These are phyloP conservation scores for Drosophila funebris DNA, from an alignment of 1,140 invertebrate genomes.

Conservation along the genomic window DNA sequence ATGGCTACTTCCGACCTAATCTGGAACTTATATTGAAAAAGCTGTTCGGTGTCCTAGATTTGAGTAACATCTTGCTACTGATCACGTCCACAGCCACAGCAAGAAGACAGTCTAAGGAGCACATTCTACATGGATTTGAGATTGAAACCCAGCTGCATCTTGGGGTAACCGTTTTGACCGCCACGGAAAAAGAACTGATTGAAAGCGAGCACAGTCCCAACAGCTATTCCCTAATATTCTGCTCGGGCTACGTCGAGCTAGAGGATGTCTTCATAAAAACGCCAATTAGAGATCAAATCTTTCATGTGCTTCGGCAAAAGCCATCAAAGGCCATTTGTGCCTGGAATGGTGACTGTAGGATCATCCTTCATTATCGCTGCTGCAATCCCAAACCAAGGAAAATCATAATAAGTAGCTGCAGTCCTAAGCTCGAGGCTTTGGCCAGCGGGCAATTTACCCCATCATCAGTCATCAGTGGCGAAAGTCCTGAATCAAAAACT, in stretches of 20 bases:
- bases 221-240: neutral
- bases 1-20: neutral
- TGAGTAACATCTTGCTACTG: neutral
- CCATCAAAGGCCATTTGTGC: neutral
- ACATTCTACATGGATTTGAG: conserved; percentile 1
- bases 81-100: neutral
- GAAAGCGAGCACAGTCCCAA: neutral
- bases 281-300: neutral
- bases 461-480: no score
- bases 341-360: neutral
- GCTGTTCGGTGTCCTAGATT: neutral
- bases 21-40: neutral
- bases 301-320: neutral
- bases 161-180: neutral
- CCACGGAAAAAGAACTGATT: neutral
- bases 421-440: no score
- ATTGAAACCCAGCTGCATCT: neutral
- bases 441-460: neutral
- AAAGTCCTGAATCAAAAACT: neutral
- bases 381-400: neutral
- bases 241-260: neutral
- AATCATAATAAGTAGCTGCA: neutral
- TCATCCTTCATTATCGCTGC: neutral
- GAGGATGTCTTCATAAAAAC: neutral
- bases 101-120: neutral